A percentile compares a stretch with the other conserved stretches of the same genome.
phyloP scores from a whole-genome alignment of 53 echinoderm and acorn worm species.

The Apostichopus leukothele region DNA sequence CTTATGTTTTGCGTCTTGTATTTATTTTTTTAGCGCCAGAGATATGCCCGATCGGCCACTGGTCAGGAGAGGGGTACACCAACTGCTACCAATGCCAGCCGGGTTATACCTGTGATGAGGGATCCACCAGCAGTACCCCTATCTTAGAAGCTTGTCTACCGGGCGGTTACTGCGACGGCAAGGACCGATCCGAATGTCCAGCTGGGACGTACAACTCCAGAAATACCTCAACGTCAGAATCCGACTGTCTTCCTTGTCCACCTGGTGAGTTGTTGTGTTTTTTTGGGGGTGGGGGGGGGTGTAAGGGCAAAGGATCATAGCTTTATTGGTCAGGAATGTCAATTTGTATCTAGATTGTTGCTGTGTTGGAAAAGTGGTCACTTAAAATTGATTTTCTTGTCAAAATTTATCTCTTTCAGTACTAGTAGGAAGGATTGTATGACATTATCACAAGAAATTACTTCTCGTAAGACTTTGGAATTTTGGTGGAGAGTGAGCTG shows the following conservation, averaged over 20 bases:
- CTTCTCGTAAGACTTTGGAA: too few relatives aligned
- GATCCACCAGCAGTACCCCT: slow-evolving; percentile 68
- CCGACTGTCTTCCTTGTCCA: slow-evolving; percentile 76
- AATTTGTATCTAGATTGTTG: too few relatives aligned
- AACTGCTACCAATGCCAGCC: slow-evolving; percentile 71
- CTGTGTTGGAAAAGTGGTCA: too few relatives aligned
- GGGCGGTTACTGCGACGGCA: slow-evolving; percentile 95
- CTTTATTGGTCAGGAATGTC: too few relatives aligned
- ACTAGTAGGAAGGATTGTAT: too few relatives aligned
- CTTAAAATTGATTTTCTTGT: too few relatives aligned
- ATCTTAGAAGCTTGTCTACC: slow-evolving; percentile 79
- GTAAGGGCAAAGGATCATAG: too few relatives aligned
- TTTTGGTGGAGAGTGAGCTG: too few relatives aligned
- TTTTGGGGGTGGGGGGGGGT: too few relatives aligned
- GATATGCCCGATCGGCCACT: slow-evolving; percentile 83
- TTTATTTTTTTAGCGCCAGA: slow-evolving; percentile 66
- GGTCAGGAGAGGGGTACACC: slow-evolving; percentile 71
- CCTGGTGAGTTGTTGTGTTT: slow-evolving; percentile 60
- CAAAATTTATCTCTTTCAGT: too few relatives aligned
- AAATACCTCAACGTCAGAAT: slow-evolving; percentile 66
- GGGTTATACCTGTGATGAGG: slow-evolving; percentile 93
- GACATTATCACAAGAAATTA: too few relatives aligned
- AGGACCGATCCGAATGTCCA: slow-evolving; percentile 75
- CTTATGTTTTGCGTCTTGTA: background rate
- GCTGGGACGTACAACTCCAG: slow-evolving; percentile 87